Base-by-base conservation (phyloP, 2,113 vertebrate genomes). In the Noctilio leporinus region DNA sequence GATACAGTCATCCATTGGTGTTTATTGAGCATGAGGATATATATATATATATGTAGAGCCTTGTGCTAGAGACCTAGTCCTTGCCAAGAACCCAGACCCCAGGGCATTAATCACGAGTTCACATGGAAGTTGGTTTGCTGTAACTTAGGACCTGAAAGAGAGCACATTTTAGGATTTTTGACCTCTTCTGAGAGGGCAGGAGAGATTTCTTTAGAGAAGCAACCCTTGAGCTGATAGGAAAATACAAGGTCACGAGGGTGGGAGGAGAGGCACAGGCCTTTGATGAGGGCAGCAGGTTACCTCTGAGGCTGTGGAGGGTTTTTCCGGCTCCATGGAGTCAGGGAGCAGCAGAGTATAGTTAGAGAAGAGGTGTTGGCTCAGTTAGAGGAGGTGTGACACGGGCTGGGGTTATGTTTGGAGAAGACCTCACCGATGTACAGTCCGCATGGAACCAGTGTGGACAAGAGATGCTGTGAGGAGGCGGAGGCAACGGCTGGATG, bases 41-140 rank as follows among this genome's bases (percentile, higher is more conserved):
- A n/a, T n/a, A n/a, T n/a, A n/a, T n/a, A n/a, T n/a, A n/a, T 8
- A 0, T 5, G 2, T 35, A 3, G 22, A 33, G 53, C 4, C n/a
- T 59, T 67, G 53, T 30, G 69, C 24, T 8, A 0, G 2, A 75
- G 26, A 30, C 47, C 38, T n/a, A n/a, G 7, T n/a, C 11, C 70
- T 88, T 70, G 12, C 22, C 9, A 24, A 30, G 64, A 83, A 15
- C 40, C 22, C 24, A 35, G 67, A 53, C 26, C 0, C 43, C 1
- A 1, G 83, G 55, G 20, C 28, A 4, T 22, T 38, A 7, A 7
- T 17, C 16, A 38, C 3, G 40, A 33, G 5, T 7, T 64, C 12
- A 43, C 62, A n/a, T 12, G 24, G 57, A 14, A n/a, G 70, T 69
- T 20, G 26, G 47, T 53, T 53, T 17, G 16, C 30, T 78, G 4